Conservation (phyloP, 1,140 invertebrate species). For the Bombus affinis region DNA sequence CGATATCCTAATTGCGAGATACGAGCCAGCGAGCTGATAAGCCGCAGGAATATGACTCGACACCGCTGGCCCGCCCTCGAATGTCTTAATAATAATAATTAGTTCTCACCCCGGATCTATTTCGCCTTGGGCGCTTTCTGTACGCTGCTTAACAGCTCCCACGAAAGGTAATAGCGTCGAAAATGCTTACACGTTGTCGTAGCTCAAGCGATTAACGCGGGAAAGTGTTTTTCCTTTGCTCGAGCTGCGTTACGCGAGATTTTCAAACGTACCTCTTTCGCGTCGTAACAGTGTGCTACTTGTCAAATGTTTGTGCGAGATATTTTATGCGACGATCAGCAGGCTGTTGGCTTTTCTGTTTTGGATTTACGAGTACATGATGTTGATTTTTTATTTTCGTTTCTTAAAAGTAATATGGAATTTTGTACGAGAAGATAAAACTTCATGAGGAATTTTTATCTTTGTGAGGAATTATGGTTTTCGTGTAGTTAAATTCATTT, state of each 20-base stretch:
- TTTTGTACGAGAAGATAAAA: too few species aligned
- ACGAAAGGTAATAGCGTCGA: background rate
- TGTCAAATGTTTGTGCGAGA: background rate
- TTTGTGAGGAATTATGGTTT: too few species aligned
- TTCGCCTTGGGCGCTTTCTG: background rate
- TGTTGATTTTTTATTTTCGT: background rate
- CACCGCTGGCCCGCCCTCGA: background rate
- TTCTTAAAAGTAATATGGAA: background rate
- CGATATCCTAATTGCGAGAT: conserved; percentile 29
- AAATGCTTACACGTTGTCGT: conserved; percentile 3
- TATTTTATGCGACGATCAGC: background rate
- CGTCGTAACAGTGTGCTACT: background rate
- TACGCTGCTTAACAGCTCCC: background rate
- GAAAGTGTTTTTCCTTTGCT: background rate
- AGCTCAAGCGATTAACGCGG: background rate
- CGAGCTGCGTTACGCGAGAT: too few species aligned
- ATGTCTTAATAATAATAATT: conserved; percentile 39
- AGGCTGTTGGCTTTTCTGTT: background rate
- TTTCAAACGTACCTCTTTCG: background rate
- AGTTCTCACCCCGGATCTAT: background rate
- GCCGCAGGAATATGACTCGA: background rate
- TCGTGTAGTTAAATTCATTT: background rate
- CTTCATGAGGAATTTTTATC: too few species aligned
- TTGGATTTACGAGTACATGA: background rate
- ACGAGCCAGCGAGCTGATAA: background rate